Percentiles rank a stretch among this genome's conserved stretches.
Evolutionary conservation across 2,888 invertebrate species (phyloP).

Genomic region (Argyresthia albistria): DNA sequence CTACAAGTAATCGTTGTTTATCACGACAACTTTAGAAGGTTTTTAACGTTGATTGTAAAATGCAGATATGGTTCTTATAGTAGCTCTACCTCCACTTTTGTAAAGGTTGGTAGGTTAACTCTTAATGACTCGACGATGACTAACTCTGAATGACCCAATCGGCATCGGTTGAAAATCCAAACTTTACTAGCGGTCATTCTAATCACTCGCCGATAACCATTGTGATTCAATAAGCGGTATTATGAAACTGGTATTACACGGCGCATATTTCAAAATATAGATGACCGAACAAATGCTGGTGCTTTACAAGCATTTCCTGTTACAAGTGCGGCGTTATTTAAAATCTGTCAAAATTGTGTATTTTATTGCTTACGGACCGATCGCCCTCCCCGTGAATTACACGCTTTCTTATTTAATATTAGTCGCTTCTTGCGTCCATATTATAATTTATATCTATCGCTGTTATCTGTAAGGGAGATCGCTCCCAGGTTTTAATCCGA

Average conservation of each 20-base stretch:
- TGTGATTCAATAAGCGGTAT: background rate
- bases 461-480: slow-evolving; percentile 59
- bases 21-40: slow-evolving; percentile 18
- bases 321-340: slow-evolving; percentile 43
- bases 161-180: too few relatives aligned
- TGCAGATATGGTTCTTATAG: background rate
- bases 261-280: too few relatives aligned
- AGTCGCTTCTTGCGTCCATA: slow-evolving; percentile 64
- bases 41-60: background rate
- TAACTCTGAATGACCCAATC: too few relatives aligned
- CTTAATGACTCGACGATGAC: too few relatives aligned
- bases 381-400: slow-evolving; percentile 63
- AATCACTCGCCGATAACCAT: background rate
- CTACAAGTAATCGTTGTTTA: slow-evolving; percentile 24
- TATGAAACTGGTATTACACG: too few relatives aligned
- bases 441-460: slow-evolving; percentile 64
- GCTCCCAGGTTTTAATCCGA: slow-evolving; percentile 66
- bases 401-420: slow-evolving; percentile 70
- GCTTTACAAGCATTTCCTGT: background rate
- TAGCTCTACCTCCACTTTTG: too few relatives aligned
- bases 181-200: background rate
- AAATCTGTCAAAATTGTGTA: slow-evolving; percentile 68
- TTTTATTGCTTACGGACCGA: slow-evolving; percentile 54
- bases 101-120: too few relatives aligned
- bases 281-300: too few relatives aligned